These are phyloP conservation scores for Pristionchus pacificus DNA, from an alignment of 1,140 invertebrate genomes.

Conservation along the genomic window DNA sequence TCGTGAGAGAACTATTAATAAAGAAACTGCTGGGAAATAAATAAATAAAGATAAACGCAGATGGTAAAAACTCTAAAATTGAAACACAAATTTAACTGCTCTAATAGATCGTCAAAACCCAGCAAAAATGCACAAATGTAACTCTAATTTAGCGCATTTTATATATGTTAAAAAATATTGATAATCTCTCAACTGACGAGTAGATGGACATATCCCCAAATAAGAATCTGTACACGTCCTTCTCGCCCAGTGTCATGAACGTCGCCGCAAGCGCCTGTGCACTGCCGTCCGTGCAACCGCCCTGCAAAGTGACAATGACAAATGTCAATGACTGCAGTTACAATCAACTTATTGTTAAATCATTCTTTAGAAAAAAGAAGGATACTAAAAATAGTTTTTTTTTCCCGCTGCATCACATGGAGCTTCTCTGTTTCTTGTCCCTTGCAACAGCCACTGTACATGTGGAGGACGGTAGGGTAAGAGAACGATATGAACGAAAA, in stretches of 20 bases:
- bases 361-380: background rate
- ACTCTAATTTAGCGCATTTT: too few species aligned
- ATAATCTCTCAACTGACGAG: slow-evolving; percentile 27
- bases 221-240: slow-evolving; percentile 86
- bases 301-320: slow-evolving; percentile 63
- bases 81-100: too few species aligned
- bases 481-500: too few species aligned
- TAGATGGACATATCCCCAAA: slow-evolving; percentile 69
- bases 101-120: too few species aligned
- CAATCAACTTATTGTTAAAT: slow-evolving; percentile 4
- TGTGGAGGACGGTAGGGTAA: background rate
- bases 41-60: slow-evolving; percentile 58
- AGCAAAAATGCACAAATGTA: too few species aligned
- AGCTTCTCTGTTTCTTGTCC: background rate
- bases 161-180: slow-evolving; percentile 14
- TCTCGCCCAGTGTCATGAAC: slow-evolving; percentile 86
- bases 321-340: slow-evolving; percentile 14
- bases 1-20: slow-evolving; percentile 55
- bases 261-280: slow-evolving; percentile 80
- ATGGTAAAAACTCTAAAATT: slow-evolving; percentile 8
- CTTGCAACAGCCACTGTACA: background rate
- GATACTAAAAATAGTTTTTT: slow-evolving; percentile 9
- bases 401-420: too few species aligned
- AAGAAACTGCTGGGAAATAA: background rate
- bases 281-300: slow-evolving; percentile 83